Evolutionary conservation across 2,888 invertebrate species (phyloP).

Genomic region (Sphaeridia pumilis): DNA sequence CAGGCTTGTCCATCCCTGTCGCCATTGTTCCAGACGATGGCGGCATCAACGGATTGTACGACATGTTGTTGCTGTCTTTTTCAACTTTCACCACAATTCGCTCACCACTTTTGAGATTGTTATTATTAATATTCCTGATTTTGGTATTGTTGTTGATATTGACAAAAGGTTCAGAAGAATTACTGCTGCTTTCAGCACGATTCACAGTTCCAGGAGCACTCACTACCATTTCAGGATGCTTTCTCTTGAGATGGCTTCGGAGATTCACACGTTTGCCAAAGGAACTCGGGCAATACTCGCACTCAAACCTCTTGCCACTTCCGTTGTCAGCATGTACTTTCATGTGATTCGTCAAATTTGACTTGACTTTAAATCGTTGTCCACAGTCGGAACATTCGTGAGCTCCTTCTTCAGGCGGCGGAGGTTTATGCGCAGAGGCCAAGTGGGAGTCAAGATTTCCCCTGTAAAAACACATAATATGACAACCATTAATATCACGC

Average conservation of each 20-base stretch:
- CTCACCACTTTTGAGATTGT: slow-evolving; percentile 11
- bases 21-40: slow-evolving; percentile 6
- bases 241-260: slow-evolving; percentile 34
- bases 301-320: slow-evolving; percentile 33
- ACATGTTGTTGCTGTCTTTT: slow-evolving; percentile 5
- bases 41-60: slow-evolving; percentile 10
- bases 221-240: slow-evolving; percentile 25
- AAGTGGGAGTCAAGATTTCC: slow-evolving; percentile 34
- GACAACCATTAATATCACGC: too few relatives aligned
- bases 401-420: slow-evolving; percentile 24
- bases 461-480: slow-evolving; percentile 31
- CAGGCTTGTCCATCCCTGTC: too few relatives aligned
- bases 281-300: slow-evolving; percentile 34
- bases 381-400: slow-evolving; percentile 34
- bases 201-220: too few relatives aligned
- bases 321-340: slow-evolving; percentile 27
- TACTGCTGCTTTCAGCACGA: slow-evolving; percentile 4
- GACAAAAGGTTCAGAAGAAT: slow-evolving; percentile 6
- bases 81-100: not conserved
- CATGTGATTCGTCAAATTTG: slow-evolving; percentile 30
- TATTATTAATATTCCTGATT: not conserved
- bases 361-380: slow-evolving; percentile 31
- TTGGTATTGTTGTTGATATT: slow-evolving; percentile 27
- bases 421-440: slow-evolving; percentile 27
- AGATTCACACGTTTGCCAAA: slow-evolving; percentile 35